Evolutionary conservation across 2,888 invertebrate genomes (phyloP), one percentile per base, ranked within the genome.

Genomic region (Lithophane ornitopus): DNA sequence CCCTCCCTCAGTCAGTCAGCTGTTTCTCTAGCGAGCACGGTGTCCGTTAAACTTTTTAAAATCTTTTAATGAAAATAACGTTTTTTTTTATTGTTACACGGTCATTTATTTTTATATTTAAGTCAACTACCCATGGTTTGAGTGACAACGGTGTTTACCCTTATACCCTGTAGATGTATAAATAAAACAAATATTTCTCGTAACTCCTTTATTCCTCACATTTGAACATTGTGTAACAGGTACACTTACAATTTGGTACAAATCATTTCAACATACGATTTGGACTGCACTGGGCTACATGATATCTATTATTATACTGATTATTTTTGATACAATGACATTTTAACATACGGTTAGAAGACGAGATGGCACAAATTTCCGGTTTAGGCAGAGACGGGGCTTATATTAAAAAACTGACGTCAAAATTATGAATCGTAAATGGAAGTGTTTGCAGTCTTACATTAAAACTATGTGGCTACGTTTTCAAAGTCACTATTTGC

Each of bases 151-250:
- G n/a, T n/a, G n/a, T n/a, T n/a, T n/a, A n/a, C n/a, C n/a, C n/a
- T n/a, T n/a, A n/a, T n/a, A n/a, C n/a, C n/a, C n/a, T n/a, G n/a
- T n/a, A 41, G 16, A 62, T 58, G 6, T 52, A 41, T 28, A 80
- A 89, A 87, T 78, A 87, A 90, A 88, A 85, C 80, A 78, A 84
- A 70, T 78, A 62, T 16, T 71, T 87, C 90, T 79, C 85, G 90
- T 91, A 91, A 91, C 90, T 91, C 86, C 92, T 94, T 95, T 94
- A 94, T 94, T 94, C 89, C 87, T 91, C 89, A 91, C 89, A 91
- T 94, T 95, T 95, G 94, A 94, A 95, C 95, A 94, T 95, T 91
- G 91, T 90, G 91, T 89, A 92, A 93, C 94, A 94, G 95, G 94
- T 94, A 95, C 94, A 92, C 88, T 91, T 71, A 92, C 87, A 90